Conservation (phyloP, 1,140 invertebrate genomes). For the Pogonomyrmex californicus region DNA sequence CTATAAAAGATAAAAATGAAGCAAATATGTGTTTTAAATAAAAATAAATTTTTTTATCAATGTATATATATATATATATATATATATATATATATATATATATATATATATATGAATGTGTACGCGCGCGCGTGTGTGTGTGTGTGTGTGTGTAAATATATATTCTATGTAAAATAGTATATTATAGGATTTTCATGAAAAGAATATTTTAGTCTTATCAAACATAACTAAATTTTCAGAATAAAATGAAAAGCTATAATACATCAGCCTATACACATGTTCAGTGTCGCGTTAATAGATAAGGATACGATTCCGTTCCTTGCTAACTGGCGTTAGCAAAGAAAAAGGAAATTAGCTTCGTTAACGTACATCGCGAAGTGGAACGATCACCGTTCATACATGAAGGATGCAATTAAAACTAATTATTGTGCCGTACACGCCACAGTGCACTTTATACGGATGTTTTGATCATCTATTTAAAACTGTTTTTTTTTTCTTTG, state of each 20-base stretch:
- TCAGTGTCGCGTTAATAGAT: slow-evolving; percentile 61
- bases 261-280: slow-evolving; percentile 28
- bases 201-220: slow-evolving; percentile 20
- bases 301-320: slow-evolving; percentile 53
- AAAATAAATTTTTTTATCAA: slow-evolving; percentile 10
- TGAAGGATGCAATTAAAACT: slow-evolving; percentile 71
- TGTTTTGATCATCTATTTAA: slow-evolving; percentile 53
- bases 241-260: slow-evolving; percentile 17
- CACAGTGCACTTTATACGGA: slow-evolving; percentile 13
- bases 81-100: background rate
- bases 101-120: too few species aligned
- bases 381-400: slow-evolving; percentile 72
- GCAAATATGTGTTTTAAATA: background rate
- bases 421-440: slow-evolving; percentile 62
- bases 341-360: slow-evolving; percentile 71
- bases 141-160: background rate
- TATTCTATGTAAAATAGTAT: background rate
- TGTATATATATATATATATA: background rate
- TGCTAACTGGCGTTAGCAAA: slow-evolving; percentile 56
- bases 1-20: background rate
- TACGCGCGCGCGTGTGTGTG: too few species aligned
- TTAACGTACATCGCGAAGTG: slow-evolving; percentile 64
- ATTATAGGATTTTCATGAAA: slow-evolving; percentile 15
- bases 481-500: background rate
- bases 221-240: slow-evolving; percentile 15